These are phyloP conservation scores for Lepidostoma basale DNA, from an alignment of 1,140 invertebrate species.

Conservation along the genomic window DNA sequence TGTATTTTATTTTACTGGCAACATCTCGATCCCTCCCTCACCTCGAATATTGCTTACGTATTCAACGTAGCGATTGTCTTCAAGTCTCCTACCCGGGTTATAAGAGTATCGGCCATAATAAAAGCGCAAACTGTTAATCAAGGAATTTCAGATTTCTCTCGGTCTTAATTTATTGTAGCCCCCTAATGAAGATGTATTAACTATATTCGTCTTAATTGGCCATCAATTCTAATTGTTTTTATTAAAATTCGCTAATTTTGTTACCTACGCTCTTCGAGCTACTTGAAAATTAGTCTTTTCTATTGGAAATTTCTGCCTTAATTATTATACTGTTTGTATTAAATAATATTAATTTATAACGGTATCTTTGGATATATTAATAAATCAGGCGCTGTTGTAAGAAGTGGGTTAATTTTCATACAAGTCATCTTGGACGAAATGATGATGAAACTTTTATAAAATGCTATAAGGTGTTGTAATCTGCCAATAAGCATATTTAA, in stretches of 20 bases:
- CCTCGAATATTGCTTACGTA: conserved; percentile 20
- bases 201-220: not conserved
- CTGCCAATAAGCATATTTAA: no score
- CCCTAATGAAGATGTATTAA: conserved; percentile 20
- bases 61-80: conserved; percentile 16
- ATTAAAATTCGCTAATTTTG: conserved; percentile 2
- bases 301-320: no score
- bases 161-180: not conserved
- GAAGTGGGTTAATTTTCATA: no score
- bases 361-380: no score
- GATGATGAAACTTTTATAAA: no score
- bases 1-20: conserved; percentile 17
- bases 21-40: not conserved
- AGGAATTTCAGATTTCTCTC: conserved; percentile 3
- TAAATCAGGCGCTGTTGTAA: no score
- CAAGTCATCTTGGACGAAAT: no score
- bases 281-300: no score
- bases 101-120: not conserved
- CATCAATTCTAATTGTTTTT: conserved; percentile 20
- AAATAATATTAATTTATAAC: no score
- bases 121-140: conserved; percentile 15
- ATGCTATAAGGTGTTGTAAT: no score
- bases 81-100: not conserved
- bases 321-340: no score
- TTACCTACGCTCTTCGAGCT: no score